A percentile compares a stretch with the other conserved stretches of the same genome.
These are phyloP conservation scores for Pygoscelis antarcticus DNA, from an alignment of 2,113 vertebrate species.

Conservation along the genomic window DNA sequence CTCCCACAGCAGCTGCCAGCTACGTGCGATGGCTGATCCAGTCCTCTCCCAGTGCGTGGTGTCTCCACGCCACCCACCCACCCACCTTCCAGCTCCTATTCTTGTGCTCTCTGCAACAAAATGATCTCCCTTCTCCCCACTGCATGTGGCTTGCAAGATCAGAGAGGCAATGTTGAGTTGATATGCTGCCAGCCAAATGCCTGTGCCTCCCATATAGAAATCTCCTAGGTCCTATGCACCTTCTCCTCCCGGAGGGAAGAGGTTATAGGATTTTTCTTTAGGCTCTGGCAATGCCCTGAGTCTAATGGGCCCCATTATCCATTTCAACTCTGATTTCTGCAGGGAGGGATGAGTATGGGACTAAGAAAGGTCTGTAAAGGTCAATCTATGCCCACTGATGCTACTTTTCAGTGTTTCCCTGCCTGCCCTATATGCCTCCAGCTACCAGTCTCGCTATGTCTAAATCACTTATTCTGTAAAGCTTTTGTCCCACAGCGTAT, in stretches of 20 bases:
- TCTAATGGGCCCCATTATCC: background rate
- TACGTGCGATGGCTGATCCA: background rate
- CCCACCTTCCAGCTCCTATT: background rate
- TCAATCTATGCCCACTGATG: background rate
- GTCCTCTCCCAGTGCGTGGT: rapidly evolving
- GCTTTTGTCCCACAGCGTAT: background rate
- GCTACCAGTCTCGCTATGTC: background rate
- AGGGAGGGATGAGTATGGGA: background rate
- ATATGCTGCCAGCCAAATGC: background rate
- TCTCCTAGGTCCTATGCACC: background rate
- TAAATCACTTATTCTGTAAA: background rate
- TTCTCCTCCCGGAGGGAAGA: background rate
- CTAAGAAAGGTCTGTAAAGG: slow-evolving; percentile 3
- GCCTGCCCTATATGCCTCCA: background rate
- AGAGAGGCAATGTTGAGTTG: background rate
- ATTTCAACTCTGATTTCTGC: background rate
- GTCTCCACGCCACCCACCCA: background rate
- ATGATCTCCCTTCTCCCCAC: background rate
- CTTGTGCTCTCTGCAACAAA: background rate
- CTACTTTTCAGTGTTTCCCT: background rate
- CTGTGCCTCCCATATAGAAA: background rate
- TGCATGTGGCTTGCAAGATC: background rate
- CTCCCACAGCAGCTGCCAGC: background rate
- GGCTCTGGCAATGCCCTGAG: background rate
- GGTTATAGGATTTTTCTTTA: background rate